A percentile compares a stretch with the other conserved stretches of the same genome.
Conservation (phyloP, 2,888 invertebrate species). For the Drosophila pegasa region DNA sequence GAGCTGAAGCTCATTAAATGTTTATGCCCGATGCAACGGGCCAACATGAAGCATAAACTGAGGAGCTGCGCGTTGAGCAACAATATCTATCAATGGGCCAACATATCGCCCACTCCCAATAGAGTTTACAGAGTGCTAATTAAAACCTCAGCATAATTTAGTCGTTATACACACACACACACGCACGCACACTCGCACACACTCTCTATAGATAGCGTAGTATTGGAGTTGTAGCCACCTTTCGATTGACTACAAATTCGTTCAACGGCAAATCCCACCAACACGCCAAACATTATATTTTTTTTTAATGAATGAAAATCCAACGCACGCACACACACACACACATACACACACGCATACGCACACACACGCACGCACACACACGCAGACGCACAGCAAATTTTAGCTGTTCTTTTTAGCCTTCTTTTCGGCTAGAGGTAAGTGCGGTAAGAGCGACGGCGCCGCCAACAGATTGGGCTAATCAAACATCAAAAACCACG, state of each 20-base stretch:
- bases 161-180: neutral
- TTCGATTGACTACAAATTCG: slow-evolving; percentile 48
- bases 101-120: slow-evolving; percentile 12
- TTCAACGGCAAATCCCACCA: slow-evolving; percentile 51
- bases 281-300: slow-evolving; percentile 28
- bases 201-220: neutral
- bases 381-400: slow-evolving; percentile 23
- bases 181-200: no score
- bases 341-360: no score
- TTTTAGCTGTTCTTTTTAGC: slow-evolving; percentile 39
- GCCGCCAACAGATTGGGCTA: slow-evolving; percentile 40
- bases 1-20: slow-evolving; percentile 2
- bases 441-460: neutral
- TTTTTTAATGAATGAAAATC: slow-evolving; percentile 72
- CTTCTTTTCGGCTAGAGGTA: slow-evolving; percentile 8
- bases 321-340: slow-evolving; percentile 34
- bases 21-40: neutral
- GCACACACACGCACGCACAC: neutral
- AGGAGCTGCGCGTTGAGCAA: neutral
- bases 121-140: slow-evolving; percentile 48
- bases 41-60: neutral
- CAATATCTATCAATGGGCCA: slow-evolving; percentile 35
- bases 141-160: slow-evolving; percentile 53
- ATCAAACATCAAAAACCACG: slow-evolving; percentile 71
- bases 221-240: slow-evolving; percentile 31